Percentiles rank a stretch among this genome's conserved stretches.
Evolutionary conservation across 2,797 vertebrate species (phyloP).

Genomic region (Vespertilio murinus): DNA sequence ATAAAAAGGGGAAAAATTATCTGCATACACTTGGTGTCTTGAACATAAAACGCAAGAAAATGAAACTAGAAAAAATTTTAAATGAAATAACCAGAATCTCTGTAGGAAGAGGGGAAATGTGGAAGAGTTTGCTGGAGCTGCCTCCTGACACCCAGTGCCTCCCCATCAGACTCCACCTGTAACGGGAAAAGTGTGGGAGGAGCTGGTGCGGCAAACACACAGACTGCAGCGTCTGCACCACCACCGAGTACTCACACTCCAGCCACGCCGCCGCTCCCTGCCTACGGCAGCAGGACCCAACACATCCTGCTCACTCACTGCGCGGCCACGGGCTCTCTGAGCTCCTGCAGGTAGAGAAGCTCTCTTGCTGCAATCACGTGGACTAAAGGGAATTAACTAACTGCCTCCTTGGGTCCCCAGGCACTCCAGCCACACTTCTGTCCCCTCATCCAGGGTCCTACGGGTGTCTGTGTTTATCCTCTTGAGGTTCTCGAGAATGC

Average conservation of each 20-base stretch:
- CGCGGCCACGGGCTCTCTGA: background rate
- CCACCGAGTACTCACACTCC: too few relatives aligned
- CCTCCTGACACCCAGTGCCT: background rate
- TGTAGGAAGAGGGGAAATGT: background rate
- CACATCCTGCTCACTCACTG: too few relatives aligned
- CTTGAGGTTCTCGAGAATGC: background rate
- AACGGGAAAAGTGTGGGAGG: background rate
- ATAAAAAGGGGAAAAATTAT: background rate
- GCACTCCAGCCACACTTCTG: background rate
- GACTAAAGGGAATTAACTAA: background rate
- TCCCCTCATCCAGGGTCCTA: background rate
- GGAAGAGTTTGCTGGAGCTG: background rate
- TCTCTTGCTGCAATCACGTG: background rate
- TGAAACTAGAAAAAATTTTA: background rate
- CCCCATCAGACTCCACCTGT: background rate
- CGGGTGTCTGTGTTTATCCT: background rate
- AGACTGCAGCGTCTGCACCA: background rate
- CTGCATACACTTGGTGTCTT: background rate
- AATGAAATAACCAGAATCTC: background rate
- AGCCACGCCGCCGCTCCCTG: background rate
- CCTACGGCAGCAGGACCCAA: background rate
- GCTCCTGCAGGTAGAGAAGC: too few relatives aligned
- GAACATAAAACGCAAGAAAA: constrained; percentile 6
- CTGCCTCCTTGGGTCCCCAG: background rate
- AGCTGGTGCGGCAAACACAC: background rate